Conservation (phyloP, 2,113 vertebrate genomes). For the Campylomormyrus tamandua region DNA sequence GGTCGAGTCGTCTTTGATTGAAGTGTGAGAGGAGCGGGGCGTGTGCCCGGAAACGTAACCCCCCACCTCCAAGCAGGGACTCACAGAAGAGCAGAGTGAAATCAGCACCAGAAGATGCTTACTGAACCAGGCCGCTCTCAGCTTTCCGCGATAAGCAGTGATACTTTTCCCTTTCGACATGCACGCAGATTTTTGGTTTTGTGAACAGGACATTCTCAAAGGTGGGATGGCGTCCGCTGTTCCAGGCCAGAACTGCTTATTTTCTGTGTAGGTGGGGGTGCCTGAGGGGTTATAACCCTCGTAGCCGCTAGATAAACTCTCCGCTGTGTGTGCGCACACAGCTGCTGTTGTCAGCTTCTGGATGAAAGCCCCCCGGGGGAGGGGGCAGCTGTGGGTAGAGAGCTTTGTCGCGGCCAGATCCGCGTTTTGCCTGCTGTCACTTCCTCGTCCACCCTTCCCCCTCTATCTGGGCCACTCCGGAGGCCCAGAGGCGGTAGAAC, state of each 20-base stretch:
- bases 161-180: not conserved
- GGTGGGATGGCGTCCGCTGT: not conserved
- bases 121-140: not conserved
- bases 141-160: not conserved
- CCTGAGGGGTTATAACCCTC: not conserved
- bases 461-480: not conserved
- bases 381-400: not conserved
- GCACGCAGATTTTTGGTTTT: not conserved
- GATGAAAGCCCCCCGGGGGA: not conserved
- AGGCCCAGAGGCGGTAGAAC: not conserved
- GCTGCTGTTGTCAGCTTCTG: not conserved
- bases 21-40: constrained; percentile 43
- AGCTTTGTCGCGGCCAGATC: not conserved
- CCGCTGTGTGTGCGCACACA: not conserved
- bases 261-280: not conserved
- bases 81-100: not conserved
- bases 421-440: not conserved
- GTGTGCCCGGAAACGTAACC: not conserved
- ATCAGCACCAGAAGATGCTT: not conserved
- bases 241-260: not conserved
- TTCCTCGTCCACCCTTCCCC: not conserved
- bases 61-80: not conserved
- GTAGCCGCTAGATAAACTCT: not conserved
- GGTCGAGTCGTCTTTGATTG: constrained; percentile 61
- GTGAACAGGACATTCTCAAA: not conserved